Percentiles rank a stretch among this genome's conserved stretches.
Conservation (phyloP, 1,140 invertebrate genomes). For the Pseudomyrmex dendroicus region DNA sequence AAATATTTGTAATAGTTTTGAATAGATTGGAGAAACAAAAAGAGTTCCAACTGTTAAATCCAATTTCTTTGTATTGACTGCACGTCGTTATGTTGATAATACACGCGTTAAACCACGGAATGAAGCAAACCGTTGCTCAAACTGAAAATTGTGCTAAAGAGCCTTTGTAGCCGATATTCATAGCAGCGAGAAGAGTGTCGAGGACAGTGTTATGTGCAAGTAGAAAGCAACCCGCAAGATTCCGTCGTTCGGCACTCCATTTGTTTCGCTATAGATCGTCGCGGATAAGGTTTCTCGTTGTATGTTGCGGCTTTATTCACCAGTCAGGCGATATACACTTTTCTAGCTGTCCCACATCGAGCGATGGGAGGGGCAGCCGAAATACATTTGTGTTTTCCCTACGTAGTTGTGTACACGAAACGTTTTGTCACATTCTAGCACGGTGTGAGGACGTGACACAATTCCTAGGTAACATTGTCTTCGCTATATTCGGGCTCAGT, state of each 20-base stretch:
- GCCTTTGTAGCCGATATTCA: conserved; percentile 52
- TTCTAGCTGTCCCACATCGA: conserved; percentile 55
- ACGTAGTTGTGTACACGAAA: conserved; percentile 52
- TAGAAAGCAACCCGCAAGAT: conserved; percentile 38
- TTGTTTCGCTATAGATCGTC: conserved; percentile 53
- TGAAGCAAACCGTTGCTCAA: conserved; percentile 4
- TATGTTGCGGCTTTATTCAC: conserved; percentile 34
- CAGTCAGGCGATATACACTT: conserved; percentile 55
- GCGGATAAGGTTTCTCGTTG: conserved; percentile 26
- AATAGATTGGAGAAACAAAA: not conserved
- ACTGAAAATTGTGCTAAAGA: conserved; percentile 55
- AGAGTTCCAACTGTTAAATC: not conserved
- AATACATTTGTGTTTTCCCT: conserved; percentile 53
- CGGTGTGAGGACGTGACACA: conserved; percentile 70
- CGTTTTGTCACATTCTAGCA: conserved; percentile 73
- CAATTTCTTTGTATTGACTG: not conserved
- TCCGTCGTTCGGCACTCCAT: conserved; percentile 47
- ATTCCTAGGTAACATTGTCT: conserved; percentile 49
- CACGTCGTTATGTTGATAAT: not conserved
- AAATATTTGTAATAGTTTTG: conserved; percentile 7
- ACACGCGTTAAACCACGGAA: not conserved
- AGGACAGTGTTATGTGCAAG: conserved; percentile 13
- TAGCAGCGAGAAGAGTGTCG: not conserved
- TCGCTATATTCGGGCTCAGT: conserved; percentile 22
- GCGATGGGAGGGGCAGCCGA: conserved; percentile 61